Evolutionary conservation across 2,113 vertebrate species (phyloP), one percentile per base, ranked within the genome.

Genomic region (Chloropsis cyanopogon): DNA sequence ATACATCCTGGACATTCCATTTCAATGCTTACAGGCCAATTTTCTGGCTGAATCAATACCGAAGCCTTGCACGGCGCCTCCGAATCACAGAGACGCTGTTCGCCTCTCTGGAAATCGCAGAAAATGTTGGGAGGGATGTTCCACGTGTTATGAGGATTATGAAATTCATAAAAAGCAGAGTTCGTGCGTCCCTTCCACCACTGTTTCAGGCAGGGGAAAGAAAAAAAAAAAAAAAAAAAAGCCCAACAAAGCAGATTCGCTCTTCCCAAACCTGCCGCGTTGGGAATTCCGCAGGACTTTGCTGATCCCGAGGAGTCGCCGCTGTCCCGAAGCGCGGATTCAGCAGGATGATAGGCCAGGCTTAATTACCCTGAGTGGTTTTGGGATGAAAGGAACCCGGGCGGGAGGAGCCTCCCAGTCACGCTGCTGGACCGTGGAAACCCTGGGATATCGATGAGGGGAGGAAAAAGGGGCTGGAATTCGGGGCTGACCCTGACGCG

Each of bases 261-360:
- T n/a, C n/a, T n/a, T n/a, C n/a, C n/a, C n/a, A n/a, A n/a, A n/a
- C n/a, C n/a, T n/a, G n/a, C n/a, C n/a, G 1, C 14, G 20, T 29
- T 31, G 2, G n/a, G 42, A 25, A 73, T 80, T 77, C 0, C 1
- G 2, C 4, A 0, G 2, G 9, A 19, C 35, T 47, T 11, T 29
- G 77, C 35, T 7, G 14, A 13, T 78, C 17, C 60, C 75, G 17
- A 31, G 2, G 23, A 57, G 35, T 53, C 14, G 50, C 22, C 47
- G 25, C 50, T 8, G 25, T 9, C 23, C 24, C 2, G 3, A 63
- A 5, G 47, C 19, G 60, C 57, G 12, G 16, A 71, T 42, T 84
- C 84, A 90, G 72, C 77, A 6, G 0, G 14, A 31, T 89, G 90
- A 91, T 71, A n/a, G 80, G 41, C 79, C 5, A 56, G 13, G 7